These are phyloP conservation scores for Eospalax fontanierii DNA, from an alignment of 2,797 vertebrate species.

Conservation along the genomic window DNA sequence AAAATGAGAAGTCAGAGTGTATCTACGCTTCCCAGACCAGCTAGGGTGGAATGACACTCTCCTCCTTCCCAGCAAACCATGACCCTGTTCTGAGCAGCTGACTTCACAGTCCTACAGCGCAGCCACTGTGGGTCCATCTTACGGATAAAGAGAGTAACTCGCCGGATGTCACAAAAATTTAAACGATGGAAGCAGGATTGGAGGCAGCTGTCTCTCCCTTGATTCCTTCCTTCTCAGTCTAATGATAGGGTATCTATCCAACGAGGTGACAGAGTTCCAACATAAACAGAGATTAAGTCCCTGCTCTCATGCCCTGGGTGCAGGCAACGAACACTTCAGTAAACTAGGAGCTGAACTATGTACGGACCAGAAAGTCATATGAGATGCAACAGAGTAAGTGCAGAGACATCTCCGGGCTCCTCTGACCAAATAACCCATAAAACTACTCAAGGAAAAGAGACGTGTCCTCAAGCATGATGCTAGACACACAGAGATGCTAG, in stretches of 20 bases:
- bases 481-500: accelerated
- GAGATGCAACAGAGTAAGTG: neutral
- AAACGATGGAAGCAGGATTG: neutral
- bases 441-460: neutral
- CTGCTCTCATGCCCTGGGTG: neutral
- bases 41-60: neutral
- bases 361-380: neutral
- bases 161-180: neutral
- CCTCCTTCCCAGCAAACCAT: neutral
- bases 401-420: neutral
- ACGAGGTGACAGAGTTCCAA: neutral
- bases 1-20: neutral
- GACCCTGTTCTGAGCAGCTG: neutral
- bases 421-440: neutral
- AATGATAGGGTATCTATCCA: accelerated
- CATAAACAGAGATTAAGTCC: neutral
- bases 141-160: neutral
- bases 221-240: neutral
- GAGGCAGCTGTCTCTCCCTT: neutral
- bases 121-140: neutral
- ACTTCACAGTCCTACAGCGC: neutral
- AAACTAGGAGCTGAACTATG: neutral
- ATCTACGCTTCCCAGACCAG: neutral
- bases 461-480: accelerated
- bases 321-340: neutral